These are phyloP conservation scores for Dolichoris vasculosae DNA, from an alignment of 1,140 invertebrate genomes.

Conservation along the genomic window DNA sequence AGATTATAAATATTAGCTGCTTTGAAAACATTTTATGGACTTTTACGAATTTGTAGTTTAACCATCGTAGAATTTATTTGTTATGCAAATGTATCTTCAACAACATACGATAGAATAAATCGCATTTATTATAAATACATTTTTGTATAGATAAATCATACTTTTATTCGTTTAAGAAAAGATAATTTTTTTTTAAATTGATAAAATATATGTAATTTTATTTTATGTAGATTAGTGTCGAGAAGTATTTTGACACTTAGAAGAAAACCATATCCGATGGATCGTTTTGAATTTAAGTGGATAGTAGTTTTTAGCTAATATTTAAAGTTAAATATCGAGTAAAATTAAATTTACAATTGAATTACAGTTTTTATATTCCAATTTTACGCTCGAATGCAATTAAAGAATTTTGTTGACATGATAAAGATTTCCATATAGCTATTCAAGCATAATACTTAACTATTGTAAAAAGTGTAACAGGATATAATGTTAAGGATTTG, in stretches of 20 bases:
- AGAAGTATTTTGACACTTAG: too few species aligned
- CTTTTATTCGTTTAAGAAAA: too few species aligned
- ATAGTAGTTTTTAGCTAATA: neutral
- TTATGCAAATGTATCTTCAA: too few species aligned
- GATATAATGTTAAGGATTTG: neutral
- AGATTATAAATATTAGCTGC: constrained; percentile 11
- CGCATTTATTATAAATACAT: too few species aligned
- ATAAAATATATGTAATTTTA: too few species aligned
- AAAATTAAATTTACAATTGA: neutral
- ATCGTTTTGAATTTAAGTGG: too few species aligned
- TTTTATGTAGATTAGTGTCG: too few species aligned
- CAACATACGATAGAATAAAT: too few species aligned
- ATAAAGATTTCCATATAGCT: neutral
- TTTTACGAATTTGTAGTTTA: neutral
- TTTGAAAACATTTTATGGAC: neutral
- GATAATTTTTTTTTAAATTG: too few species aligned
- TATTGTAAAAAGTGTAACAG: neutral
- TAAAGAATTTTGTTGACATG: neutral
- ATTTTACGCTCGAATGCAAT: neutral
- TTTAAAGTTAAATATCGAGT: neutral
- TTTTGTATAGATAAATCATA: too few species aligned
- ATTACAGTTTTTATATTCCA: neutral
- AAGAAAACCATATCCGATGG: too few species aligned
- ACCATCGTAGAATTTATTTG: too few species aligned
- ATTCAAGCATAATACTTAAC: neutral